Conservation (phyloP, 2,797 vertebrate genomes). For the Gephyroberyx darwinii region DNA sequence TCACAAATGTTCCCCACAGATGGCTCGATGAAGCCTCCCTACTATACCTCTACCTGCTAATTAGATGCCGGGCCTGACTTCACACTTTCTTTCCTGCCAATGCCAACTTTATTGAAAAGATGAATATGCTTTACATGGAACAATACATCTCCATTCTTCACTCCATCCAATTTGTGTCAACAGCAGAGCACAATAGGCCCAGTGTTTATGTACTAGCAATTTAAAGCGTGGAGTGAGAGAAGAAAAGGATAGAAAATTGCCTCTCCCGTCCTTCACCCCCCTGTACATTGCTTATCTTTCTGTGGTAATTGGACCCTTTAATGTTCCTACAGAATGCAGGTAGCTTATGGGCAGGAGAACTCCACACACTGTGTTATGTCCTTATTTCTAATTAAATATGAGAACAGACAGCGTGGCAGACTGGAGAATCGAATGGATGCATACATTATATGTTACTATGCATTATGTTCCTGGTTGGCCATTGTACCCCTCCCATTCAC, state of each 20-base stretch:
- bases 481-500: constrained; percentile 11
- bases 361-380: constrained; percentile 2
- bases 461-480: background rate
- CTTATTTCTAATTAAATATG: constrained; percentile 21
- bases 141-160: constrained; percentile 67
- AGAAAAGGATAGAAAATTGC: constrained; percentile 64
- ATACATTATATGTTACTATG: constrained; percentile 16
- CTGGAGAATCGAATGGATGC: constrained; percentile 34
- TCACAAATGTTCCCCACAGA: constrained; percentile 54
- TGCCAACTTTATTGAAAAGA: constrained; percentile 69
- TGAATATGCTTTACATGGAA: constrained; percentile 67
- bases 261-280: constrained; percentile 62
- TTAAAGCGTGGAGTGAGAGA: constrained; percentile 53
- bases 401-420: constrained; percentile 26
- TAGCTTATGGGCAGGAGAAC: constrained; percentile 34
- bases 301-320: constrained; percentile 69
- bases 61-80: constrained; percentile 57
- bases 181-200: constrained; percentile 61
- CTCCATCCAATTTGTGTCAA: constrained; percentile 68
- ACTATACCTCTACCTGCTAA: constrained; percentile 63
- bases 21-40: constrained; percentile 40
- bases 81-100: constrained; percentile 45
- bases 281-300: constrained; percentile 66
- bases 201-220: constrained; percentile 65
- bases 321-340: constrained; percentile 57